Base-by-base conservation (phyloP, 2,888 invertebrate species). In the Spodoptera littoralis region DNA sequence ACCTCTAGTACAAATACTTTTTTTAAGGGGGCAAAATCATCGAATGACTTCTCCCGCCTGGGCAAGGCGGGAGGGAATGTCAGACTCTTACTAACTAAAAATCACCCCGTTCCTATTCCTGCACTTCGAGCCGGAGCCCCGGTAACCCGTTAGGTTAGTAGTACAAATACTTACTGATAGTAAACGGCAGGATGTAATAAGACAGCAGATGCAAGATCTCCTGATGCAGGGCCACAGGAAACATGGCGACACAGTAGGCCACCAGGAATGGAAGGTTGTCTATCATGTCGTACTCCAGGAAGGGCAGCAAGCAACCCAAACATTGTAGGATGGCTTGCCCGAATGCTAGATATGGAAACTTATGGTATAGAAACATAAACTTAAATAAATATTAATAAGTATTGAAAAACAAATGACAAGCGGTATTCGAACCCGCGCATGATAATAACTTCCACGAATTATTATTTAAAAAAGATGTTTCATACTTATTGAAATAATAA, bases 131-230 rank as follows among this genome's bases (percentile, higher is more conserved):
- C n/a, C n/a, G n/a, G n/a, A n/a, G n/a, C n/a, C n/a, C n/a, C n/a
- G n/a, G n/a, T n/a, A n/a, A n/a, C n/a, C n/a, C n/a, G n/a, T n/a
- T n/a, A n/a, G n/a, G n/a, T n/a, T n/a, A n/a, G 5, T 30, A 30
- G 5, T 8, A 24, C 30, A 8, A 41, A 49, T 65, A 96, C 97
- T 96, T 92, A 98, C 98, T 96, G 84, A 99, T 97, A 24, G 99
- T 98, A 91, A 99, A 99, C 1, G 99, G 99, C 81, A 99, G 95
- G 82, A 99, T 97, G 88, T 99, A 98, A 88, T 98, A 99, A 89
- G 99, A 99, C 12, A 99, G 96, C 54, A 98, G 96, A 87, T 99
- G 98, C 59, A 99, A 96, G 73, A 99, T 98, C 84, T 99, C 98
- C 92, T 98, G 98, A 89, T 99, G 99, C 59, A 99, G 94, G 58